Base-by-base conservation (phyloP, 2,888 invertebrate genomes). In the Hirtodrosophila histrioides region DNA sequence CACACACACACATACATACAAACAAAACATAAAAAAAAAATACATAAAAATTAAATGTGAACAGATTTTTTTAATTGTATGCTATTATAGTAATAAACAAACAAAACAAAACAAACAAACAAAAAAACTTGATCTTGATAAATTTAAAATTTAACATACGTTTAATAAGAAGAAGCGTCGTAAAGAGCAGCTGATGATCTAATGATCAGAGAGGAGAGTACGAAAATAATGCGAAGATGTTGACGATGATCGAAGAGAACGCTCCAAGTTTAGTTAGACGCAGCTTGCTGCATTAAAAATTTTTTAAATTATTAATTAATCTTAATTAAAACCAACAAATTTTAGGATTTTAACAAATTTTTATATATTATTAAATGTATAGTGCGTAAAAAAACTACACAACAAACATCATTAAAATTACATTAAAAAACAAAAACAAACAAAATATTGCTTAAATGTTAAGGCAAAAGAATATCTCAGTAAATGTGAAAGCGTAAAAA, bases 341-440 rank as follows among this genome's bases (percentile, higher is more conserved):
- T 85, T 87, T 85, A 85, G 87, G 84, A 85, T 85, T 87, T 85
- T 85, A 85, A 85, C 85, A 82, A 85, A 87, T 85, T 85, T 87
- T 86, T 82, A 82, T 79, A 79, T 85, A 82, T 81, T 85, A 81
- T 82, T 82, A 82, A 85, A 85, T 82, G 81, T 82, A 64, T 81
- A 82, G 81, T 75, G 79, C 82, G 83, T 82, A 17, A 17, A 17
- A 17, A 17, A 17, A 82, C 76, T 69, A 77, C 85, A 69, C 48
- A 36, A 67, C 24, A 53, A 67, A 67, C 39, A 61, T 54, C 56
- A 53, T 55, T 45, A 63, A 50, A 67, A 68, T 41, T 49, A 48
- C 31, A 51, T 35, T 36, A n/a, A 39, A 63, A 51, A 41, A 60
- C 44, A 31, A 11, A 60, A 17, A 45, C 49, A 70, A 46, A 39